Base-by-base conservation (phyloP, 2,888 invertebrate species). In the Drosophila emarginata region DNA sequence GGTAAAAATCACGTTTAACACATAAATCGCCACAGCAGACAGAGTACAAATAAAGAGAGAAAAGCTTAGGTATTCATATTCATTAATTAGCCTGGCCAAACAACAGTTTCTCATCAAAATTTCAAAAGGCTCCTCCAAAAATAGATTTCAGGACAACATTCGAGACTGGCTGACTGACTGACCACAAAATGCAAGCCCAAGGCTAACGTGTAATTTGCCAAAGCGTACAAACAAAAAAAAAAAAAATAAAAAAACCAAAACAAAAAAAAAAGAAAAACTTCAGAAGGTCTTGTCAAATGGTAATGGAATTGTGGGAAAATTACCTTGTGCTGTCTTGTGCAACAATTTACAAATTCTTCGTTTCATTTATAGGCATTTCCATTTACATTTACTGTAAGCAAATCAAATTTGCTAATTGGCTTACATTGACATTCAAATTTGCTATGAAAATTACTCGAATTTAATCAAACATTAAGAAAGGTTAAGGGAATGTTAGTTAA, bases 1-100 rank as follows among this genome's bases (percentile, higher is more conserved):
- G 65, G 72, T 71, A 66, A 76, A 74, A 82, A 79, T 82, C 81
- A 84, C 85, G 85, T 84, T 78, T 72, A 69, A 59, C 70, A 58
- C 78, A 78, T 76, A 74, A 81, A 78, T 36, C 74, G 67, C 70
- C 67, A 61, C 40, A 68, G 70, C 68, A 45, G 57, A 37, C 36
- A 15, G 60, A 57, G 28, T 37, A 50, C 60, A 57, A 61, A 69
- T 40, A 57, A 52, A 61, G 36, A 56, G 12, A 36, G 67, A 45
- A 57, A 21, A 45, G 18, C 54, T 26, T 50, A 32, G 21, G 18
- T 40, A 11, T 52, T n/a, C 39, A 39, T 53, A 32, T 58, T 69
- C 61, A 69, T 69, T 67, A 67, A 69, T 69, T 69, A 62, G 57
- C 61, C 36, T 36, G 36, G 12, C 52, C 53, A 15, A 37, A 36